Evolutionary conservation across 2,888 invertebrate species (phyloP).

Genomic region (Macropis europaea): DNA sequence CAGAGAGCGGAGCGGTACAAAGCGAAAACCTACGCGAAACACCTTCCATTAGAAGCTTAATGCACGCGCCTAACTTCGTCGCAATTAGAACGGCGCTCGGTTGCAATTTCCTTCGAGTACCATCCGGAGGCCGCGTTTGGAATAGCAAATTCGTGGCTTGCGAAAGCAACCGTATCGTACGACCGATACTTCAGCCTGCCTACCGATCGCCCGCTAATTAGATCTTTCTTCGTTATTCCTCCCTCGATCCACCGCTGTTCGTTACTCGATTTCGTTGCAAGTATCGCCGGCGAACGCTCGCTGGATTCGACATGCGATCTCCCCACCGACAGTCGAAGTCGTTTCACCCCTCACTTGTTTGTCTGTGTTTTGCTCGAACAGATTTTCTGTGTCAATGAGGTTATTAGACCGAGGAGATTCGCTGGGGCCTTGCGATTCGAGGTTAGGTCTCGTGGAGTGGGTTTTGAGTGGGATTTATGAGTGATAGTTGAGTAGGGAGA

Average conservation of each 20-base stretch:
- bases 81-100: conserved; percentile 50
- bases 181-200: background rate
- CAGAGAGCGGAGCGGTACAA: conserved; percentile 17
- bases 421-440: too few species aligned
- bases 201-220: conserved; percentile 10
- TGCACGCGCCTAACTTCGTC: conserved; percentile 57
- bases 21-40: conserved; percentile 48
- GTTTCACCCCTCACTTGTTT: too few species aligned
- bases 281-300: too few species aligned
- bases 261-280: too few species aligned
- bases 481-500: too few species aligned
- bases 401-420: too few species aligned
- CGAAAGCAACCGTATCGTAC: background rate
- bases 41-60: conserved; percentile 59
- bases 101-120: conserved; percentile 59
- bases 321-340: too few species aligned
- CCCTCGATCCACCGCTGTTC: background rate
- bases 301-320: too few species aligned
- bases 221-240: background rate
- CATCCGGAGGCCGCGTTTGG: conserved; percentile 44
- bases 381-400: too few species aligned
- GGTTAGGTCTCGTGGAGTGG: too few species aligned
- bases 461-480: too few species aligned
- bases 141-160: conserved; percentile 55
- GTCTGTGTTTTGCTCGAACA: too few species aligned